Evolutionary conservation across 1,140 invertebrate genomes (phyloP).

Genomic region (Drosophila orena): DNA sequence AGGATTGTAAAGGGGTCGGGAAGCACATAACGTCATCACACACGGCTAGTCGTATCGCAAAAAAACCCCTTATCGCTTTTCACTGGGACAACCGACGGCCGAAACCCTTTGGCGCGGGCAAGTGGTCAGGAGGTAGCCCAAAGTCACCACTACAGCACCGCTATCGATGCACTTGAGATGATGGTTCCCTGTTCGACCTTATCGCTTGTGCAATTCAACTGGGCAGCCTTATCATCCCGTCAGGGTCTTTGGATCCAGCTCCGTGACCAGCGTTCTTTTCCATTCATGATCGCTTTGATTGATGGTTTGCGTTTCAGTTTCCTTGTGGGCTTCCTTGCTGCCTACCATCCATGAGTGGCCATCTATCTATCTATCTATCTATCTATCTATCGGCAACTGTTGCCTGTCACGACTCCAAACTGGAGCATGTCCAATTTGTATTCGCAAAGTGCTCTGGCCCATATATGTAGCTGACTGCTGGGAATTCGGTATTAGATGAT

Average conservation of each 20-base stretch:
- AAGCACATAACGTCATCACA: slow-evolving; percentile 1
- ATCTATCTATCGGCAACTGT: slow-evolving; percentile 11
- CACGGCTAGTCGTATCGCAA: slow-evolving; percentile 11
- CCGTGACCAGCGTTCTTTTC: not conserved
- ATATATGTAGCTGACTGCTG: slow-evolving; percentile 1
- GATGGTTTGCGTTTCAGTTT: slow-evolving; percentile 3
- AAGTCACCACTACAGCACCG: not conserved
- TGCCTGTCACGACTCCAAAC: slow-evolving; percentile 18
- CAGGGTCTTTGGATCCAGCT: slow-evolving; percentile 1
- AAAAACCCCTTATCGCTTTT: slow-evolving; percentile 21
- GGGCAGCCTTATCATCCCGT: slow-evolving; percentile 15
- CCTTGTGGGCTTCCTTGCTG: not conserved
- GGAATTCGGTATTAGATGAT: slow-evolving; percentile 17
- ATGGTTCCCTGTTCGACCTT: slow-evolving; percentile 9
- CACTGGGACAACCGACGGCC: not conserved
- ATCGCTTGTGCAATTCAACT: slow-evolving; percentile 40
- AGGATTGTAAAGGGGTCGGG: not conserved
- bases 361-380: too few relatives aligned
- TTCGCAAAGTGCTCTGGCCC: slow-evolving; percentile 14
- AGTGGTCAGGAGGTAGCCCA: not conserved
- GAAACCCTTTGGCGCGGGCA: slow-evolving; percentile 1
- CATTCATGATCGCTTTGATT: slow-evolving; percentile 32
- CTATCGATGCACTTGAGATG: slow-evolving; percentile 38
- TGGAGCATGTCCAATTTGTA: slow-evolving; percentile 28
- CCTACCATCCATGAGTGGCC: not conserved